phyloP scores from a whole-genome alignment of 2,888 invertebrate genomes.

The Caenorhabditis sp. region DNA sequence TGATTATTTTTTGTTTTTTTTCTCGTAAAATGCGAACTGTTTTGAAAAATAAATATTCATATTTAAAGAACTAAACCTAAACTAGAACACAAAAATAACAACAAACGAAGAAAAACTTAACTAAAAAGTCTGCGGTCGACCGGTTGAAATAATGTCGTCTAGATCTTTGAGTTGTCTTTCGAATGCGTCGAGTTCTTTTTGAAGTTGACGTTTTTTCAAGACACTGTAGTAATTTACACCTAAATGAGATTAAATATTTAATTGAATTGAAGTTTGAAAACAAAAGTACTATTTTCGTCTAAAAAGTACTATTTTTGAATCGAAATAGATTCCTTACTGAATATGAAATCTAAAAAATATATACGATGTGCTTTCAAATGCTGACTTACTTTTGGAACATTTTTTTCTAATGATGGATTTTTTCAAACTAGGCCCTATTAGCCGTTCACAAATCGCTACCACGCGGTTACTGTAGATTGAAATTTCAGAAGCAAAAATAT shows the following conservation, averaged over 20 bases:
- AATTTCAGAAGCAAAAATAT: too few relatives aligned
- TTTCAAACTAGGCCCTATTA: too few relatives aligned
- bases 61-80: neutral
- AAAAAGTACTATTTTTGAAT: too few relatives aligned
- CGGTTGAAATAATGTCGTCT: constrained; percentile 49
- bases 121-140: constrained; percentile 41
- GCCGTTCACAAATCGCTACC: too few relatives aligned
- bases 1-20: constrained; percentile 4
- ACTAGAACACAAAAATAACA: neutral
- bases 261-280: neutral
- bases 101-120: constrained; percentile 6
- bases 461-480: too few relatives aligned
- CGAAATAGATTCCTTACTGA: too few relatives aligned
- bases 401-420: too few relatives aligned
- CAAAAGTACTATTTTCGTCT: too few relatives aligned
- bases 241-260: constrained; percentile 11
- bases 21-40: neutral
- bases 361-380: too few relatives aligned
- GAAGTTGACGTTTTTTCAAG: constrained; percentile 63
- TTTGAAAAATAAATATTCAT: constrained; percentile 1
- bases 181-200: constrained; percentile 60
- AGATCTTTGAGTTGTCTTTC: constrained; percentile 57
- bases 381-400: too few relatives aligned
- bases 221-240: constrained; percentile 65
- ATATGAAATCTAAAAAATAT: too few relatives aligned